Conservation (phyloP, 2,888 invertebrate genomes). For the Apantesis nais region DNA sequence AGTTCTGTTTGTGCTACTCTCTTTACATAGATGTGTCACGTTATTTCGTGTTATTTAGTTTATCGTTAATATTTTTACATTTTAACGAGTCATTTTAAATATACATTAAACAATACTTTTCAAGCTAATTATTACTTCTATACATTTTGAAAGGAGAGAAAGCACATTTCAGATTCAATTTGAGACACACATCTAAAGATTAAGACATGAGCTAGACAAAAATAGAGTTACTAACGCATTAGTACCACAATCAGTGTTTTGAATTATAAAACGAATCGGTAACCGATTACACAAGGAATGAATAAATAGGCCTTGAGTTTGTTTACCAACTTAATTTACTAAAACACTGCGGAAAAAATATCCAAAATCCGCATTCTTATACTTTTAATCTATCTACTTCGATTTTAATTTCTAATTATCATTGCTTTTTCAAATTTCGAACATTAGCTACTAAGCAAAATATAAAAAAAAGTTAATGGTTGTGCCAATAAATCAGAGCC, state of each 20-base stretch:
- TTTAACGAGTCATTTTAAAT: not conserved
- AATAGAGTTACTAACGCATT: not conserved
- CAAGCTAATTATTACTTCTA: not conserved
- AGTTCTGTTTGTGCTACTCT: conserved; percentile 40
- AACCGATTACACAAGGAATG: not conserved
- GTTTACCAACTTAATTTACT: not conserved
- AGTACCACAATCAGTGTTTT: not conserved
- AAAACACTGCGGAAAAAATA: not conserved
- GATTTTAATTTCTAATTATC: not conserved
- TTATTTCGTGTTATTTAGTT: conserved; percentile 6
- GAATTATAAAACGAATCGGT: not conserved
- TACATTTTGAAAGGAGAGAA: not conserved
- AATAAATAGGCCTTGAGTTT: not conserved
- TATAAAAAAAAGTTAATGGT: not conserved
- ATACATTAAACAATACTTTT: not conserved
- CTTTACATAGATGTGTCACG: conserved; percentile 30
- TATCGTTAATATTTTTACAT: conserved; percentile 6
- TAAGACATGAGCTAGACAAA: not conserved
- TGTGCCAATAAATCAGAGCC: conserved; percentile 50
- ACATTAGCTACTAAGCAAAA: not conserved
- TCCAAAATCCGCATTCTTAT: not conserved
- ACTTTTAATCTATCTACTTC: not conserved
- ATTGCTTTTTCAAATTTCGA: not conserved
- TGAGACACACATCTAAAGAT: not conserved
- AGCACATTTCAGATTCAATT: not conserved